phyloP scores from a whole-genome alignment of 2,888 invertebrate species.

The Cantharis rustica region DNA sequence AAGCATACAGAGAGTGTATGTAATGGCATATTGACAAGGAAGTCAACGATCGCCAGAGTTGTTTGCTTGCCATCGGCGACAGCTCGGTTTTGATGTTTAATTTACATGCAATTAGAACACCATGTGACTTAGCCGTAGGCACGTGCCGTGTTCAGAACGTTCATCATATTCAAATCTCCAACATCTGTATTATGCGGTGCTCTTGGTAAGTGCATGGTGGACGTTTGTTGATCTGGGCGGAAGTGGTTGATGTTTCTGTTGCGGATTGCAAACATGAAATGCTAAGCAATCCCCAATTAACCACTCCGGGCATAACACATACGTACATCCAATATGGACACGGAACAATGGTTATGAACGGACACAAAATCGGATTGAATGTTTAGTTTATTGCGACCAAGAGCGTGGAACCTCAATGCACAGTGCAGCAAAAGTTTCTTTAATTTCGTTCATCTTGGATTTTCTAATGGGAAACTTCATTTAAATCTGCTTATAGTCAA shows the following conservation, averaged over 20 bases:
- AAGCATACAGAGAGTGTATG: slow-evolving; percentile 20
- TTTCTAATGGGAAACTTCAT: not conserved
- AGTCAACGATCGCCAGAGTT: slow-evolving; percentile 15
- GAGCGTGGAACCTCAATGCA: not conserved
- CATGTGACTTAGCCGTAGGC: slow-evolving; percentile 18
- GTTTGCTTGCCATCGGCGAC: slow-evolving; percentile 20
- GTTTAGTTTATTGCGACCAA: not conserved
- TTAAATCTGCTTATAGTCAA: not conserved
- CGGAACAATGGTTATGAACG: not conserved
- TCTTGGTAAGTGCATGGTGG: not conserved
- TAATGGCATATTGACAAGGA: slow-evolving; percentile 32
- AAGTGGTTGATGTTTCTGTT: not conserved
- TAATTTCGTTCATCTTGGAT: not conserved
- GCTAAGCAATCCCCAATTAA: slow-evolving; percentile 6
- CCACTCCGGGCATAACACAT: not conserved
- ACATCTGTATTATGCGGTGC: not conserved
- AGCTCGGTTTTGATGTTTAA: slow-evolving; percentile 25
- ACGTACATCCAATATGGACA: not conserved
- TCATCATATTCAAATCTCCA: slow-evolving; percentile 18
- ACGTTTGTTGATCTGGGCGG: not conserved
- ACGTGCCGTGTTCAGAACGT: slow-evolving; percentile 14
- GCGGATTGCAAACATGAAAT: not conserved
- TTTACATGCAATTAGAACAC: slow-evolving; percentile 31
- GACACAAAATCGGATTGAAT: not conserved
- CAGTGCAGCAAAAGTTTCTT: not conserved